Percentiles rank a stretch among this genome's conserved stretches.
Evolutionary conservation across 2,797 vertebrate species (phyloP).

Genomic region (Microctenopoma lineatum): DNA sequence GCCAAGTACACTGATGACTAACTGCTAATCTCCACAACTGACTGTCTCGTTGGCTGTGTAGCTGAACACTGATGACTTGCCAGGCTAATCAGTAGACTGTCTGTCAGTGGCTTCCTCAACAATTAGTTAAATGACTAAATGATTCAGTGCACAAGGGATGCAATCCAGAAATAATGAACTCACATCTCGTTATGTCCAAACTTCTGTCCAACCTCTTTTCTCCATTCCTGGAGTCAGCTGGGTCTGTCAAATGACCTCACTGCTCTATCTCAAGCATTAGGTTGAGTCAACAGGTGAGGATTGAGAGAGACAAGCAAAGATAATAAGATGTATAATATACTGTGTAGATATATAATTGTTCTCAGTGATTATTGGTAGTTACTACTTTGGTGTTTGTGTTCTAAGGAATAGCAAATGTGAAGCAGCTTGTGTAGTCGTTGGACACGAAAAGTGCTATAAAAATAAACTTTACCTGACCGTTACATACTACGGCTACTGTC

Average conservation of each 20-base stretch:
- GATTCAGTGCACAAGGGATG: slow-evolving; percentile 59
- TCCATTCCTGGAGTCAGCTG: slow-evolving; percentile 63
- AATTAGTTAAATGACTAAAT: slow-evolving; percentile 45
- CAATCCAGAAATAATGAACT: slow-evolving; percentile 75
- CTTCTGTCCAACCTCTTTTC: slow-evolving; percentile 56
- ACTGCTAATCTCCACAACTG: slow-evolving; percentile 1
- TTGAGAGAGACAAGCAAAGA: slow-evolving; percentile 12
- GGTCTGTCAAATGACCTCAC: slow-evolving; percentile 51
- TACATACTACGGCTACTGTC: neutral
- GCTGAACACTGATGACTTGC: slow-evolving; percentile 3
- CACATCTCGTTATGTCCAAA: slow-evolving; percentile 69
- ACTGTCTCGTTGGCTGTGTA: slow-evolving; percentile 20
- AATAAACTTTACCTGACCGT: too few species aligned
- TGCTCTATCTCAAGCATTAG: slow-evolving; percentile 27
- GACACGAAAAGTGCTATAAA: too few species aligned
- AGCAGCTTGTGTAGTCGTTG: too few species aligned
- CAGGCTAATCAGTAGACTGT: slow-evolving; percentile 23
- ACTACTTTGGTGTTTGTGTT: too few species aligned
- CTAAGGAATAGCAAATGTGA: too few species aligned
- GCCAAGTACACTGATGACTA: neutral
- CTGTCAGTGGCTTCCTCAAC: slow-evolving; percentile 42
- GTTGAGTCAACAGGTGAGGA: slow-evolving; percentile 17
- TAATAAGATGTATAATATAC: neutral
- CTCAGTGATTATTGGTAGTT: too few species aligned
- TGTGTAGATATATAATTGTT: too few species aligned